Evolutionary conservation across 2,888 invertebrate species (phyloP).

Genomic region (Heliconius cydno): DNA sequence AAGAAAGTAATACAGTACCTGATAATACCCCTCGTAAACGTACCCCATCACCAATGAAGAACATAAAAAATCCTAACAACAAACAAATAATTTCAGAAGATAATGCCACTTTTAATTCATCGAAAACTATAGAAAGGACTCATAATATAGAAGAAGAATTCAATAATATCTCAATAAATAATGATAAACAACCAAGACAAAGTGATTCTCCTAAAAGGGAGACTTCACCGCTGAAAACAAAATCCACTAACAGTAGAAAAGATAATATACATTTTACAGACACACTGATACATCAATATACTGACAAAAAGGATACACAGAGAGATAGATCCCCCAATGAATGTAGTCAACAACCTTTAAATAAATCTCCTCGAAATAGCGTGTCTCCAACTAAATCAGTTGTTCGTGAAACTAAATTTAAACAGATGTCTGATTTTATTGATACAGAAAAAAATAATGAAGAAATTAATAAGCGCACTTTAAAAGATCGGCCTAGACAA

Average conservation of each 20-base stretch:
- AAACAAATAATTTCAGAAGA: background rate
- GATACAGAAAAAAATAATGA: slow-evolving; percentile 63
- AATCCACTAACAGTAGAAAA: slow-evolving; percentile 53
- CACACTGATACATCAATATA: slow-evolving; percentile 42
- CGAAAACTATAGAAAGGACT: background rate
- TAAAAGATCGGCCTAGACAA: slow-evolving; percentile 67
- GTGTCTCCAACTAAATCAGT: slow-evolving; percentile 61
- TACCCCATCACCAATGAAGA: slow-evolving; percentile 28
- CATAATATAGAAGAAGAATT: slow-evolving; percentile 10
- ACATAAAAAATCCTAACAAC: background rate
- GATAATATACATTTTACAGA: background rate
- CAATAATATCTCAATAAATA: background rate
- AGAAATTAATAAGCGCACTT: slow-evolving; percentile 59
- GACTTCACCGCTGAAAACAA: slow-evolving; percentile 55
- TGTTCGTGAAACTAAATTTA: slow-evolving; percentile 59
- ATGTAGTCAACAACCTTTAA: slow-evolving; percentile 42
- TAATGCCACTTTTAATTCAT: slow-evolving; percentile 4
- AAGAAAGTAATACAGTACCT: background rate
- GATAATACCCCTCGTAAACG: slow-evolving; percentile 13
- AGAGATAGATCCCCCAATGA: slow-evolving; percentile 46
- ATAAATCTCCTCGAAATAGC: slow-evolving; percentile 57
- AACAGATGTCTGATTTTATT: slow-evolving; percentile 66
- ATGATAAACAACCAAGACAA: slow-evolving; percentile 19
- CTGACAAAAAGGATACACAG: slow-evolving; percentile 8
- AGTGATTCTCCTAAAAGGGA: slow-evolving; percentile 43